These are phyloP conservation scores for Parthenolecanium corni DNA, from an alignment of 2,888 invertebrate species.

Conservation along the genomic window DNA sequence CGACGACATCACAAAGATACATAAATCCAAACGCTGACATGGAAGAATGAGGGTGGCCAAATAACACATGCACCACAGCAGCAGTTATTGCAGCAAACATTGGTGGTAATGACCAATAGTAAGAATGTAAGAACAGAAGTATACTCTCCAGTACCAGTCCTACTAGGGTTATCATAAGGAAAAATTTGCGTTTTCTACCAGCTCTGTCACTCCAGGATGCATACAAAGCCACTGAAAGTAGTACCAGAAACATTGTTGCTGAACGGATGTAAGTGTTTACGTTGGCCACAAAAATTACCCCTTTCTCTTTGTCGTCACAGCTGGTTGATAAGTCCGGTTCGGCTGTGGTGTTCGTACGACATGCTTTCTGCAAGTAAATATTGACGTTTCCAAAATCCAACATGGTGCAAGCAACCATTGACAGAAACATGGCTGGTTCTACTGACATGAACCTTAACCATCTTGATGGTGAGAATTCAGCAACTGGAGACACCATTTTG, in stretches of 20 bases:
- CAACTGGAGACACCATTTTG: no score
- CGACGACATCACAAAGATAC: not conserved
- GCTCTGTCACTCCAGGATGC: not conserved
- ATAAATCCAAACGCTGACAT: not conserved
- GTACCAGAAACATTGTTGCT: not conserved
- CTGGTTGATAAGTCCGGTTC: not conserved
- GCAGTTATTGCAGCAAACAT: constrained; percentile 30
- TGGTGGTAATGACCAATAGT: constrained; percentile 33
- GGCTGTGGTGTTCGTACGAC: not conserved
- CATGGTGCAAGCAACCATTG: not conserved
- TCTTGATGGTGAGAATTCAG: no score
- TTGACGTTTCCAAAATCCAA: not conserved
- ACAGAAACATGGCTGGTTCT: not conserved
- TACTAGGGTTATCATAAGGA: constrained; percentile 31
- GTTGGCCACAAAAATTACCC: not conserved
- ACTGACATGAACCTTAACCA: no score
- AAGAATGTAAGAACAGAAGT: constrained; percentile 31
- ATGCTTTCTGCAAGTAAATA: not conserved
- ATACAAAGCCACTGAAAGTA: not conserved
- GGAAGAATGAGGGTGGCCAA: not conserved
- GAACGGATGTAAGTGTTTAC: not conserved
- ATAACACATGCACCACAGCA: not conserved
- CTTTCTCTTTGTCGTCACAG: constrained; percentile 1
- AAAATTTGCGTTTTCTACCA: constrained; percentile 29
- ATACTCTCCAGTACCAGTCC: constrained; percentile 32